These are phyloP conservation scores for Oreortyx pictus DNA, from an alignment of 2,797 vertebrate genomes.

Conservation along the genomic window DNA sequence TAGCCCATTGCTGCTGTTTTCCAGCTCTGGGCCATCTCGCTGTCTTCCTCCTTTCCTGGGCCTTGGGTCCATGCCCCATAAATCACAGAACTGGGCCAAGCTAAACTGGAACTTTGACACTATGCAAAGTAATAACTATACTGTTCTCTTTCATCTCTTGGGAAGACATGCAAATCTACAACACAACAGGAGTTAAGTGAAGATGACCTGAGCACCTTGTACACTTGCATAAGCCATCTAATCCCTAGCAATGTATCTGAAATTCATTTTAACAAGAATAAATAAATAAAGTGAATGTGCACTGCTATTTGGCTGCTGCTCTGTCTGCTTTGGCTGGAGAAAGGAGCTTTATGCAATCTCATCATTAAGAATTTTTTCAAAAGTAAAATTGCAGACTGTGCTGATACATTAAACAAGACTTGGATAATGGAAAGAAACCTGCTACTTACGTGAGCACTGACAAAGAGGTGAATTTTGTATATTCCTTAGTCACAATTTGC, in stretches of 20 bases:
- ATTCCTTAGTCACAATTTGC: neutral
- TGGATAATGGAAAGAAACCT: neutral
- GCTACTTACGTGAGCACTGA: accelerated
- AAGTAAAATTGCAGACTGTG: neutral
- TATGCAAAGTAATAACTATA: neutral
- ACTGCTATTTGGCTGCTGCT: neutral
- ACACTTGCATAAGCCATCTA: neutral
- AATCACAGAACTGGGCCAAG: too few relatives aligned
- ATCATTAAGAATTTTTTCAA: neutral
- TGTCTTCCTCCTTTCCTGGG: too few relatives aligned
- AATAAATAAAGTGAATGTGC: neutral
- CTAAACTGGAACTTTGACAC: too few relatives aligned
- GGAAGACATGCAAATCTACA: neutral
- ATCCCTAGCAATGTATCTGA: neutral
- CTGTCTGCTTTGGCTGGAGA: neutral
- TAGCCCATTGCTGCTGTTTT: too few relatives aligned
- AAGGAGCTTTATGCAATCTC: neutral
- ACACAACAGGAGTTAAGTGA: neutral
- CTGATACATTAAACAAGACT: neutral
- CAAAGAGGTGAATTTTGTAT: neutral
- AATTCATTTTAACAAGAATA: neutral
- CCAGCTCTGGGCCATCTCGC: too few relatives aligned
- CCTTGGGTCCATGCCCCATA: too few relatives aligned
- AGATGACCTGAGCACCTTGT: neutral
- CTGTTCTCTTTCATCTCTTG: neutral